Evolutionary conservation across 2,797 vertebrate species (phyloP), one percentile per base, ranked within the genome.

Genomic region (Ctenopoma kingsleyae): DNA sequence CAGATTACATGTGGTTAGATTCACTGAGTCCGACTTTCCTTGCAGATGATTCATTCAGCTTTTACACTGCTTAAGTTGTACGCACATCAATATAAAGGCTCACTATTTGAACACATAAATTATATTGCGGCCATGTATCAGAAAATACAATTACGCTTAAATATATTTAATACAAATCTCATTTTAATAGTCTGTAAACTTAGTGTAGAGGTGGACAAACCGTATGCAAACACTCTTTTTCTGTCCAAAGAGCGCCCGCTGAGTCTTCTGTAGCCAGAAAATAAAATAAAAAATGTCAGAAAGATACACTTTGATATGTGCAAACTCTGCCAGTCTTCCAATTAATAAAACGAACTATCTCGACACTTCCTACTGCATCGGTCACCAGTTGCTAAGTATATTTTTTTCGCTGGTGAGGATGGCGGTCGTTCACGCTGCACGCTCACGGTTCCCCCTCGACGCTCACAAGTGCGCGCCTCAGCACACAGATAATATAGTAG

Each of bases 401-500:
- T 32, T 57, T 23, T 36, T 52, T 12, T 44, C 15, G 25, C 4
- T 46, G 23, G 48, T 27, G 65, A 8, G 49, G 50, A 73, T 53
- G 13, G 57, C 16, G 4, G 56, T 55, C 46, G 48, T 20, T 62
- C 66, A 62, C 71, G 22, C 52, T 41, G 66, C 78, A 54, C 76
- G 67, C 74, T 87, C 86, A 48, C 61, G 17, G 64, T 52, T 55
- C 71, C 76, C 63, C 67, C 73, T 40, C 48, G 27, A 58, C 65
- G 54, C 76, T 53, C 70, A 48, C 74, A 49, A 54, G 65, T 43
- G 80, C 81, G 75, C 82, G 83, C 85, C 74, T 87, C 73, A 59
- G 83, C 83, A 76, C 78, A 69, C 79, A 87, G 87, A 91, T 88
- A 85, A 81, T 83, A 67, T 81, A 81, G 83, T 60, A 82, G 84